These are phyloP conservation scores for Galago senegalensis DNA, from an alignment of 2,797 vertebrate species.

Conservation along the genomic window DNA sequence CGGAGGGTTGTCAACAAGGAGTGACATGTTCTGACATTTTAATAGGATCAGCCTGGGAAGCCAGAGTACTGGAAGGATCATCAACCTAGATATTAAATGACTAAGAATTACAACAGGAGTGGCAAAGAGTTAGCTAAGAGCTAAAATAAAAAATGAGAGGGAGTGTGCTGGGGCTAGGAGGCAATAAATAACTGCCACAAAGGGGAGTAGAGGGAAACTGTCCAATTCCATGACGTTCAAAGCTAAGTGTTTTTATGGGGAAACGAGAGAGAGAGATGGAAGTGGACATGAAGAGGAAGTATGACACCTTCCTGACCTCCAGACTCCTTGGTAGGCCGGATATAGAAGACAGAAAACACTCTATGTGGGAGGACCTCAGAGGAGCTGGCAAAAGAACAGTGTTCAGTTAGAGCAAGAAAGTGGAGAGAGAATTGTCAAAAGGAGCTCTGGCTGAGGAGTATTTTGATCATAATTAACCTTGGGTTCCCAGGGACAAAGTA, in stretches of 20 bases:
- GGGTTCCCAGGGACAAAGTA: background rate
- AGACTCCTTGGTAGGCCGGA: background rate
- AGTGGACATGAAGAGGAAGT: background rate
- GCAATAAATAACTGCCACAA: background rate
- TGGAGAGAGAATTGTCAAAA: constrained; percentile 12
- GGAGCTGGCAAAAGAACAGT: background rate
- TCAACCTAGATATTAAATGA: background rate
- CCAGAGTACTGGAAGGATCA: background rate
- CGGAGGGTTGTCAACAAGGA: background rate
- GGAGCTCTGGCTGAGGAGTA: background rate
- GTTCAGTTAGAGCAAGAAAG: background rate
- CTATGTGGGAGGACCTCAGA: no score
- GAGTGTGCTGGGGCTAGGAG: background rate
- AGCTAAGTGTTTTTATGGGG: background rate
- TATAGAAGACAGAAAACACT: background rate
- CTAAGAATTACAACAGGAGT: background rate
- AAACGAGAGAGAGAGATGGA: background rate
- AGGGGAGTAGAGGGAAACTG: background rate
- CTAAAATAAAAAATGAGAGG: background rate
- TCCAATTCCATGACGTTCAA: background rate
- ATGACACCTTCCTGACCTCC: background rate
- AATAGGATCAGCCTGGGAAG: background rate
- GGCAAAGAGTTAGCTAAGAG: background rate
- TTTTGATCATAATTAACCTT: background rate
- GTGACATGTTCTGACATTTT: background rate